Evolutionary conservation across 2,113 vertebrate species (phyloP).

Genomic region (Pituophis catenifer): DNA sequence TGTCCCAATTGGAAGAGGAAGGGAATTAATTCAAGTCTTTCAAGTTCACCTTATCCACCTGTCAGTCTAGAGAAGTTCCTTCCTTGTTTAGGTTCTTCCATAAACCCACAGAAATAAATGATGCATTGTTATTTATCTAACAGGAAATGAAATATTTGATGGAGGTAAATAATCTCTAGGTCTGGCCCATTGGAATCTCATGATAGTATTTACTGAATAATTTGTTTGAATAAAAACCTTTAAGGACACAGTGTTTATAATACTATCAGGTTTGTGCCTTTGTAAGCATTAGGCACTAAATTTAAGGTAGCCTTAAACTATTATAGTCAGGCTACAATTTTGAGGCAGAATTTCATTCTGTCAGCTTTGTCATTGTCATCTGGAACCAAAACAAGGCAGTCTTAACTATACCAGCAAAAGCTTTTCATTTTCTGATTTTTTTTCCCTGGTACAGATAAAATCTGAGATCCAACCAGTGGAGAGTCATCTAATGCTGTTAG

Average conservation of each 20-base stretch:
- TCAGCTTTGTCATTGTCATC: neutral
- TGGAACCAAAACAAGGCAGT: neutral
- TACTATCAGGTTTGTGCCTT: neutral
- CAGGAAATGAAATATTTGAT: neutral
- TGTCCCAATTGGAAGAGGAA: neutral
- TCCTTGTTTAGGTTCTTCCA: neutral
- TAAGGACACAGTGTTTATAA: neutral
- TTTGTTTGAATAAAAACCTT: neutral
- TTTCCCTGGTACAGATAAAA: neutral
- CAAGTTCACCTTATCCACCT: neutral
- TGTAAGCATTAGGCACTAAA: neutral
- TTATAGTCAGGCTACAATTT: neutral
- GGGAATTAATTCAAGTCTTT: neutral
- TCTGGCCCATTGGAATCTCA: neutral
- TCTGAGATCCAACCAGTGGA: neutral
- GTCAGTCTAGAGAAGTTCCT: neutral
- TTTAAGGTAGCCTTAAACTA: neutral
- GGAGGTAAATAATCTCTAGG: neutral
- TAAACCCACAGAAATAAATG: neutral
- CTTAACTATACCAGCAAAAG: neutral
- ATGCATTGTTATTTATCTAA: neutral
- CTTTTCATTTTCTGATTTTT: neutral
- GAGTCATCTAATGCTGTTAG: neutral
- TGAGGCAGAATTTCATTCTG: neutral
- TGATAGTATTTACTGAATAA: neutral